A percentile compares a stretch with the other conserved stretches of the same genome.
These are phyloP conservation scores for Tinamus major DNA, from an alignment of 2,797 vertebrate species.

Conservation along the genomic window DNA sequence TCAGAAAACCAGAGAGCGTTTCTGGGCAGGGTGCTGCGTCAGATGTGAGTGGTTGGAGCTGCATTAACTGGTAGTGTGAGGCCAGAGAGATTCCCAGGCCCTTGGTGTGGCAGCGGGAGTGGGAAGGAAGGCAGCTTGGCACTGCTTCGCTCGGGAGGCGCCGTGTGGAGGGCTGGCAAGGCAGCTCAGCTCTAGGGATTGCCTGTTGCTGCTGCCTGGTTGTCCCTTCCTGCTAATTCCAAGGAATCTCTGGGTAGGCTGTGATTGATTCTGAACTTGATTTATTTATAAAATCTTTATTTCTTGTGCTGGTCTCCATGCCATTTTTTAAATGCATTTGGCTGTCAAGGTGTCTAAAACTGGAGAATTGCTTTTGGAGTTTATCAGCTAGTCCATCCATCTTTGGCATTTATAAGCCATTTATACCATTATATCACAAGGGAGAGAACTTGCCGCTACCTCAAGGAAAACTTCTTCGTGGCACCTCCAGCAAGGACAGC, in stretches of 20 bases:
- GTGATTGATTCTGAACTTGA: background rate
- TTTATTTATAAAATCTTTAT: constrained; percentile 40
- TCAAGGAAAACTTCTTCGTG: background rate
- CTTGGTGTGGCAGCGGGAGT: background rate
- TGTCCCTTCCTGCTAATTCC: fast-evolving
- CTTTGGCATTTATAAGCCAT: background rate
- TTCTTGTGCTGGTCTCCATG: background rate
- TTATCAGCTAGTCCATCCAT: constrained; percentile 36
- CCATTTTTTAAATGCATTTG: background rate
- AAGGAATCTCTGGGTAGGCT: background rate
- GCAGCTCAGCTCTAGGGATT: background rate
- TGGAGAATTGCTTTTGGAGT: constrained; percentile 24
- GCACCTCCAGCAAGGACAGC: background rate
- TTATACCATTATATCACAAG: fast-evolving
- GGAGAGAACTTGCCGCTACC: background rate
- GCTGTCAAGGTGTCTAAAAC: constrained; percentile 53
- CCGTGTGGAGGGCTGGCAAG: background rate
- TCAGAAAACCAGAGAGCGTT: too few relatives aligned
- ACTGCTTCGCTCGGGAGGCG: fast-evolving
- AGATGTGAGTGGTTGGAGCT: background rate
- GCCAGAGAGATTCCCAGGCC: background rate
- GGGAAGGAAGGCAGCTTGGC: background rate
- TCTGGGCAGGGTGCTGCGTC: background rate
- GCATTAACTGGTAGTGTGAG: background rate
- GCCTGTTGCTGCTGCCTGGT: background rate